phyloP scores from a whole-genome alignment of 2,113 vertebrate species.

The Vidua macroura region DNA sequence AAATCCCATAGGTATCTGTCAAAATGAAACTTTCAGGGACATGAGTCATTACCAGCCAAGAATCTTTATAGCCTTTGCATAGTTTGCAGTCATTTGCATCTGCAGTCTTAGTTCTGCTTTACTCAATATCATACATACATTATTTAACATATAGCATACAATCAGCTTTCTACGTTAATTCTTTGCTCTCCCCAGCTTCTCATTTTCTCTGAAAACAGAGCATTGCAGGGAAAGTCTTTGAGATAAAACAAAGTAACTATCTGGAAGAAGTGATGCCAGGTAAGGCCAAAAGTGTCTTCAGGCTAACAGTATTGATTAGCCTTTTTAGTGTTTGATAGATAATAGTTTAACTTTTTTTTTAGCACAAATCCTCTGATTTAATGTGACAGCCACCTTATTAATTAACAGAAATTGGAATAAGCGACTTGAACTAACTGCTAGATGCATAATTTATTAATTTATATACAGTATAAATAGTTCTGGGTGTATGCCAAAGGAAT shows the following conservation, averaged over 20 bases:
- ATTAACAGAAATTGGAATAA: conserved; percentile 18
- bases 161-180: neutral
- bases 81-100: neutral
- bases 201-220: conserved; percentile 33
- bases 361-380: conserved; percentile 8
- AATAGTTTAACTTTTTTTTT: neutral
- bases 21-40: conserved; percentile 63
- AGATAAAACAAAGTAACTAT: conserved; percentile 15
- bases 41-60: conserved; percentile 49
- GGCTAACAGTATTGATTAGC: conserved; percentile 45
- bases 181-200: neutral
- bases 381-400: neutral
- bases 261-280: neutral
- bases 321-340: conserved; percentile 21
- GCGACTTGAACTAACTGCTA: neutral
- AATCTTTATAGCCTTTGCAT: conserved; percentile 52
- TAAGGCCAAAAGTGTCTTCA: conserved; percentile 21
- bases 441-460: conserved; percentile 48
- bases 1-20: conserved; percentile 56
- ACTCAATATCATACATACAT: neutral
- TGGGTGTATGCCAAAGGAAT: conserved; percentile 28
- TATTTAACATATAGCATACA: conserved; percentile 36
- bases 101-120: neutral
- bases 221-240: neutral
- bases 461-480: conserved; percentile 38